A percentile compares a stretch with the other conserved stretches of the same genome.
These are phyloP conservation scores for Pediacus dermestoides DNA, from an alignment of 2,888 invertebrate genomes.

Conservation along the genomic window DNA sequence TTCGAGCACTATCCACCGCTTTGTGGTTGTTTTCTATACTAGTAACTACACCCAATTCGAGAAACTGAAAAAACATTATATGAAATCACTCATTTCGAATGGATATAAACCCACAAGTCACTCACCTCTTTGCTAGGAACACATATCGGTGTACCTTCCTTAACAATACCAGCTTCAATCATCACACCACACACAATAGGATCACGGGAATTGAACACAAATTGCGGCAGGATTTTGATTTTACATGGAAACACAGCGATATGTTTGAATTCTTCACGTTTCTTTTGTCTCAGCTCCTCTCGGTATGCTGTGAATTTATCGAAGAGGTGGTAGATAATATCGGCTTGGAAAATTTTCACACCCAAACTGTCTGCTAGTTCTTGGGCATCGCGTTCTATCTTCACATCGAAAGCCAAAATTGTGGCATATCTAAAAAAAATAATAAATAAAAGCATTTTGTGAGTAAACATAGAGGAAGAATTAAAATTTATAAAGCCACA, in stretches of 20 bases:
- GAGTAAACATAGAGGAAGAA: too few species aligned
- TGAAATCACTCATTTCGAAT: too few species aligned
- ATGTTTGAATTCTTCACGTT: slow-evolving; percentile 92
- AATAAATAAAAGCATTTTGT: too few species aligned
- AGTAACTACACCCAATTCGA: slow-evolving; percentile 90
- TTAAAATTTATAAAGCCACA: too few species aligned
- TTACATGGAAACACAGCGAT: slow-evolving; percentile 99
- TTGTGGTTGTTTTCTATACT: slow-evolving; percentile 97
- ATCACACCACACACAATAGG: slow-evolving; percentile 96
- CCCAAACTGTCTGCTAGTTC: slow-evolving; percentile 92
- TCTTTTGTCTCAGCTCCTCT: slow-evolving; percentile 85
- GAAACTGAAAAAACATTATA: too few species aligned
- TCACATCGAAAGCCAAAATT: slow-evolving; percentile 99
- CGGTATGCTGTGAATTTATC: slow-evolving; percentile 93
- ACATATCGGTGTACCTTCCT: slow-evolving; percentile 95
- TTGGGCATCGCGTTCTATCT: slow-evolving; percentile 96
- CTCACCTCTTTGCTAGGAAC: slow-evolving; percentile 93
- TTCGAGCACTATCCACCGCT: slow-evolving; percentile 86
- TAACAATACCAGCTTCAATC: slow-evolving; percentile 92
- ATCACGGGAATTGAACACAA: slow-evolving; percentile 96
- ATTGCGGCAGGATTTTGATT: slow-evolving; percentile 77
- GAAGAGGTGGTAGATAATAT: slow-evolving; percentile 99
- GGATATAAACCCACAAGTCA: slow-evolving; percentile 10
- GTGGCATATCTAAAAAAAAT: slow-evolving; percentile 82
- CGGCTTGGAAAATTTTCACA: slow-evolving; percentile 95